Percentiles rank a stretch among this genome's conserved stretches.
Evolutionary conservation across 2,113 vertebrate species (phyloP).

Genomic region (Stigmatopora nigra): DNA sequence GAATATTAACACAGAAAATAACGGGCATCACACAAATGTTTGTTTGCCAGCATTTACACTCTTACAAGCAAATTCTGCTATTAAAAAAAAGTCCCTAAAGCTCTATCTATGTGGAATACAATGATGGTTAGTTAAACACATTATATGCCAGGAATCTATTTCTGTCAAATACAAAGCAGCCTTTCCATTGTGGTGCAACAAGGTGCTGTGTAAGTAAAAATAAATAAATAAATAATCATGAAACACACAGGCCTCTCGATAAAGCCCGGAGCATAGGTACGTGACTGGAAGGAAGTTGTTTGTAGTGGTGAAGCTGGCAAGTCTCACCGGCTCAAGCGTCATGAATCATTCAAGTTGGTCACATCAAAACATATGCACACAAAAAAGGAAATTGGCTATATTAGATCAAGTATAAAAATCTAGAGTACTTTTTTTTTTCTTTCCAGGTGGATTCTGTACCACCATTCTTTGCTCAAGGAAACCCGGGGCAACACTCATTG

Average conservation of each 20-base stretch:
- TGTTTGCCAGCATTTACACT: background rate
- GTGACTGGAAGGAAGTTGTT: slow-evolving; percentile 40
- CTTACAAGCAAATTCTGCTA: background rate
- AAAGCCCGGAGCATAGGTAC: slow-evolving; percentile 21
- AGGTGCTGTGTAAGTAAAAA: slow-evolving; percentile 26
- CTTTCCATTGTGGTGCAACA: slow-evolving; percentile 27
- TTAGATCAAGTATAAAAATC: background rate
- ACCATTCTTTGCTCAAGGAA: too few relatives aligned
- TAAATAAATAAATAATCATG: slow-evolving; percentile 39
- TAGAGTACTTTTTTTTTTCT: slow-evolving; percentile 36
- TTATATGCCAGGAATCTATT: background rate
- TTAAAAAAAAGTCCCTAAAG: background rate
- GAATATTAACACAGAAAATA: background rate
- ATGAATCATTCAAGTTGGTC: slow-evolving; percentile 64
- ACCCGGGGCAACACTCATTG: too few relatives aligned
- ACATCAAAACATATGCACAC: slow-evolving; percentile 28
- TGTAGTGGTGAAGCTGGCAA: slow-evolving; percentile 41
- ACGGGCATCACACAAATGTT: background rate
- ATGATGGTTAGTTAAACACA: background rate
- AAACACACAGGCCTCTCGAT: slow-evolving; percentile 10
- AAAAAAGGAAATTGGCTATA: slow-evolving; percentile 6
- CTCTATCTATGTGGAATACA: background rate
- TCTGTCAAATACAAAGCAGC: background rate
- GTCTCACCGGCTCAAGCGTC: slow-evolving; percentile 39
- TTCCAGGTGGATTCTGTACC: slow-evolving; percentile 4